Conservation (phyloP, 2,888 invertebrate genomes). For the Eugnorisma glareosa region DNA sequence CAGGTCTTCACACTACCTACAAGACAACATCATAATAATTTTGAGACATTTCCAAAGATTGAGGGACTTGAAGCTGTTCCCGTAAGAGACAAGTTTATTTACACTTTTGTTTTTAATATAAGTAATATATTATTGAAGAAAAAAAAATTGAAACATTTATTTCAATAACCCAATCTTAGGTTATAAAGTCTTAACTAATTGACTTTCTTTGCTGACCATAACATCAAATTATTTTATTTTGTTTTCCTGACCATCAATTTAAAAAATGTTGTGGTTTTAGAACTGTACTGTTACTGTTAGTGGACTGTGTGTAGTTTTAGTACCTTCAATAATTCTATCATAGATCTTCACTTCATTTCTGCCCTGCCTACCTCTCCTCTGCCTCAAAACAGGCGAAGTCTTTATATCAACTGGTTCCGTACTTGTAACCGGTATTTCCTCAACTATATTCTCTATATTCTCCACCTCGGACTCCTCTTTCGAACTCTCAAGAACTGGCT, state of each 20-base stretch:
- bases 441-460: slow-evolving; percentile 68
- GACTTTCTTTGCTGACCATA: neutral
- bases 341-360: slow-evolving; percentile 88
- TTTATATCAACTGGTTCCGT: slow-evolving; percentile 87
- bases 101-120: neutral
- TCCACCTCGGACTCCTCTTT: slow-evolving; percentile 57
- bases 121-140: neutral
- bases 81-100: neutral
- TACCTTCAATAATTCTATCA: slow-evolving; percentile 89
- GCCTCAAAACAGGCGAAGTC: slow-evolving; percentile 81
- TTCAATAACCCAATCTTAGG: neutral
- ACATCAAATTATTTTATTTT: neutral
- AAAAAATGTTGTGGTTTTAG: neutral
- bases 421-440: slow-evolving; percentile 70
- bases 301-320: no score
- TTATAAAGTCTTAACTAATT: neutral
- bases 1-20: slow-evolving; percentile 90
- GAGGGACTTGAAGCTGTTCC: neutral
- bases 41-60: neutral
- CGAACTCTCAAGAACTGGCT: slow-evolving; percentile 58
- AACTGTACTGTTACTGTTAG: no score
- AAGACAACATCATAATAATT: neutral
- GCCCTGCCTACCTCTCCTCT: slow-evolving; percentile 84
- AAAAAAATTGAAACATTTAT: neutral
- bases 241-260: neutral